Evolutionary conservation across 2,797 vertebrate genomes (phyloP).

Genomic region (Eptatretus atami): DNA sequence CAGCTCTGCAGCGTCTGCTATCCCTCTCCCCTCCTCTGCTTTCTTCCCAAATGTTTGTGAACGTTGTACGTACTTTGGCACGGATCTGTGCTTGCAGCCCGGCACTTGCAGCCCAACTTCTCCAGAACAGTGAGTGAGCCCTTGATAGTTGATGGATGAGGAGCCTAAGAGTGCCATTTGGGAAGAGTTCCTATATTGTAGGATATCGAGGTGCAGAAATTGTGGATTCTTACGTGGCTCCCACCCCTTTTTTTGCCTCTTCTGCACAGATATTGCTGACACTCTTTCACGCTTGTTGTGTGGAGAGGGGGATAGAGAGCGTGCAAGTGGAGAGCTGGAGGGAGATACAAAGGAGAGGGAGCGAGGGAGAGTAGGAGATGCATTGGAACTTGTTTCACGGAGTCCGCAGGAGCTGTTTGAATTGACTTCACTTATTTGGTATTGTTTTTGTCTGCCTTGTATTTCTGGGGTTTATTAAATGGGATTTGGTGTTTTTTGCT

Average conservation of each 20-base stretch:
- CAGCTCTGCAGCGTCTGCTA: constrained; percentile 86
- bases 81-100: constrained; percentile 98
- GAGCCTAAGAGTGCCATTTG: too few species aligned
- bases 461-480: too few species aligned
- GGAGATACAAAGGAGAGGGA: too few species aligned
- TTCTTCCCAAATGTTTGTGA: constrained; percentile 99
- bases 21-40: constrained; percentile 86
- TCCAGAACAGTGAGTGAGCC: constrained; percentile 75
- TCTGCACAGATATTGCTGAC: constrained; percentile 58
- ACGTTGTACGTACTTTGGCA: constrained; percentile 99
- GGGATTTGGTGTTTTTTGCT: background rate
- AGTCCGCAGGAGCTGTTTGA: constrained; percentile 96
- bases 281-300: constrained; percentile 87
- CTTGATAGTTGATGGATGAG: too few species aligned
- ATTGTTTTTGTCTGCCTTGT: constrained; percentile 9
- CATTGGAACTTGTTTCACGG: constrained; percentile 85
- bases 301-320: constrained; percentile 52
- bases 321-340: too few species aligned
- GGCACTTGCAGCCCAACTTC: constrained; percentile 76
- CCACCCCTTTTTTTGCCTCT: too few species aligned
- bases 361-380: too few species aligned
- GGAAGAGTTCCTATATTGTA: too few species aligned
- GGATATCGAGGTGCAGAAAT: too few species aligned
- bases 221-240: too few species aligned
- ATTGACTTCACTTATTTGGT: constrained; percentile 96